A percentile compares a stretch with the other conserved stretches of the same genome.
Conservation (phyloP, 1,140 invertebrate species). For the Caerostris extrusa region DNA sequence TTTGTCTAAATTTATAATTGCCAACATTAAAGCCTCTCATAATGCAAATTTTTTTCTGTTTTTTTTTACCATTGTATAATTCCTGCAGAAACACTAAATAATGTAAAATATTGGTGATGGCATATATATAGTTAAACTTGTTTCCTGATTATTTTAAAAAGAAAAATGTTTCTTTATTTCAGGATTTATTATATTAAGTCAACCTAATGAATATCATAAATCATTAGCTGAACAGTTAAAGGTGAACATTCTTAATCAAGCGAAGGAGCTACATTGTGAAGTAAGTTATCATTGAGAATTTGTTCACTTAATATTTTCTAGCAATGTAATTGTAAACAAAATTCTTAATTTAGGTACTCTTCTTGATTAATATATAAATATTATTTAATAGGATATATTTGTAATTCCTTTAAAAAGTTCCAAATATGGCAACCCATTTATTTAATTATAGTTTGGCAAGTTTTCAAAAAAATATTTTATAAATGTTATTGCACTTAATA, state of each 20-base stretch:
- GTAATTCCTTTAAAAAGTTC: not conserved
- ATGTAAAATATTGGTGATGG: too few species aligned
- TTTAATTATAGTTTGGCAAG: too few species aligned
- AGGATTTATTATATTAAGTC: conserved; percentile 42
- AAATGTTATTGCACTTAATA: too few species aligned
- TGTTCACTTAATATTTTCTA: too few species aligned
- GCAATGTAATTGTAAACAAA: too few species aligned
- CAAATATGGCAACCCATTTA: not conserved
- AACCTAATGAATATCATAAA: conserved; percentile 2
- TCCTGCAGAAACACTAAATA: too few species aligned
- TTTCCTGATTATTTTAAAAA: not conserved
- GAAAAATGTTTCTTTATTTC: not conserved
- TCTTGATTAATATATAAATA: not conserved
- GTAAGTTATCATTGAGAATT: not conserved
- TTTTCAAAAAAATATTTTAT: too few species aligned
- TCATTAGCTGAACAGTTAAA: conserved; percentile 2
- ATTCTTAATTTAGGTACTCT: not conserved
- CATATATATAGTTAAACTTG: not conserved
- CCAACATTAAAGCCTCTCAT: too few species aligned
- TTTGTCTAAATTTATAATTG: too few species aligned
- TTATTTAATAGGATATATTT: not conserved
- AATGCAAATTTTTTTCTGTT: too few species aligned
- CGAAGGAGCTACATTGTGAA: not conserved
- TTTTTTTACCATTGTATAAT: too few species aligned
- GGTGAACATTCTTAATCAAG: conserved; percentile 5